Evolutionary conservation across 1,140 invertebrate genomes (phyloP).

Genomic region (Dendrolimus punctatus): DNA sequence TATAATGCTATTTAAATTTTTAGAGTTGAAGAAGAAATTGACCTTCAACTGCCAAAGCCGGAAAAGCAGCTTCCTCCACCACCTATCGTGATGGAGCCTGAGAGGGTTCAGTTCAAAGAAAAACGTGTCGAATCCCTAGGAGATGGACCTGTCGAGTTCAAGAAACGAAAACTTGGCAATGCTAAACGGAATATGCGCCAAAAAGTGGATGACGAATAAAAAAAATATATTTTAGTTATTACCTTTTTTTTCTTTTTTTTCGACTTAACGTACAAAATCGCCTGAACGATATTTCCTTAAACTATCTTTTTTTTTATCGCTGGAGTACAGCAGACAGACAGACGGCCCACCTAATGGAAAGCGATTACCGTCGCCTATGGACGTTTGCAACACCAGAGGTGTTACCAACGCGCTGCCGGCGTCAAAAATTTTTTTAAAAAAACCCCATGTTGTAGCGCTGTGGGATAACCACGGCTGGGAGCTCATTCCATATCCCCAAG

Average conservation of each 20-base stretch:
- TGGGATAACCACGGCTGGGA: no score
- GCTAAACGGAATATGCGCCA: conserved; percentile 73
- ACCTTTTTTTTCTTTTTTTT: conserved; percentile 6
- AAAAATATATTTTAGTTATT: conserved; percentile 10
- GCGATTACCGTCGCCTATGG: no score
- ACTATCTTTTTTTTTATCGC: no score
- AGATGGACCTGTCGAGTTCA: conserved; percentile 72
- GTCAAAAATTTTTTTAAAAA: no score
- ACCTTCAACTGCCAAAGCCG: conserved; percentile 49
- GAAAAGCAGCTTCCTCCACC: conserved; percentile 42
- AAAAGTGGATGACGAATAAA: conserved; percentile 73
- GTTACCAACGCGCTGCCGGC: no score
- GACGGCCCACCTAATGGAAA: no score
- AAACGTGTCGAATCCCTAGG: conserved; percentile 49
- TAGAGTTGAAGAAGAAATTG: conserved; percentile 33
- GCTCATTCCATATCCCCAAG: no score
- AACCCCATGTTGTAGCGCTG: no score
- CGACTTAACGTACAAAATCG: neutral
- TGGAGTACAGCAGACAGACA: no score
- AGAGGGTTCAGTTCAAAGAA: conserved; percentile 46
- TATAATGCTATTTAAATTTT: conserved; percentile 3
- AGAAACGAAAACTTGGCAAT: conserved; percentile 76
- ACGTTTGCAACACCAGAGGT: no score
- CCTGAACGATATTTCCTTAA: neutral
- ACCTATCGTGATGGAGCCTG: conserved; percentile 42